Percentiles rank a stretch among this genome's conserved stretches.
phyloP scores from a whole-genome alignment of 2,113 vertebrate species.

The Saguinus imperator region DNA sequence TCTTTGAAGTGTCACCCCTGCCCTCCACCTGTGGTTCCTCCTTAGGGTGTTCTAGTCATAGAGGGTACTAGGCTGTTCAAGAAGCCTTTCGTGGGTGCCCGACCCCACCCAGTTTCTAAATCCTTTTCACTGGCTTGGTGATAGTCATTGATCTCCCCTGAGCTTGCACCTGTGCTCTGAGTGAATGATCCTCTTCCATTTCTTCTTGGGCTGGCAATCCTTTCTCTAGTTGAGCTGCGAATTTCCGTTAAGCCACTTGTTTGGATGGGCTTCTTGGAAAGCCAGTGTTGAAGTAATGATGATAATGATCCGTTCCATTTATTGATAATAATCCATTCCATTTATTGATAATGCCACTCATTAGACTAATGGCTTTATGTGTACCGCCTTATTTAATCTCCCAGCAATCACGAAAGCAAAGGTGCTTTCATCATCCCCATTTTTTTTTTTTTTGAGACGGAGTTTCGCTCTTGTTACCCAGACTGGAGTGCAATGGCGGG shows the following conservation, averaged over 20 bases:
- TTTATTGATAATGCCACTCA: background rate
- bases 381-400: background rate
- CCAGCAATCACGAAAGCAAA: background rate
- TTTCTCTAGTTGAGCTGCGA: background rate
- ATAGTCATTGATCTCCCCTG: background rate
- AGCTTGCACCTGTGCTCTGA: background rate
- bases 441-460: no score
- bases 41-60: background rate
- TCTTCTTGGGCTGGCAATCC: background rate
- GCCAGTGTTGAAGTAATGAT: background rate
- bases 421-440: background rate
- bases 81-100: background rate
- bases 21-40: background rate
- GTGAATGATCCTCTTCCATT: rapidly evolving
- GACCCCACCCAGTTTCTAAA: background rate
- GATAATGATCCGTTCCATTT: background rate
- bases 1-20: background rate
- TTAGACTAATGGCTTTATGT: background rate
- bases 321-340: background rate
- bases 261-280: background rate
- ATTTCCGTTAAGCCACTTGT: background rate
- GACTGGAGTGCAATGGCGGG: no score
- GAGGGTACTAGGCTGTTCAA: background rate
- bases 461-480: no score
- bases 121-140: background rate